Conservation (phyloP, 2,113 vertebrate genomes). For the Cebidichthys violaceus region DNA sequence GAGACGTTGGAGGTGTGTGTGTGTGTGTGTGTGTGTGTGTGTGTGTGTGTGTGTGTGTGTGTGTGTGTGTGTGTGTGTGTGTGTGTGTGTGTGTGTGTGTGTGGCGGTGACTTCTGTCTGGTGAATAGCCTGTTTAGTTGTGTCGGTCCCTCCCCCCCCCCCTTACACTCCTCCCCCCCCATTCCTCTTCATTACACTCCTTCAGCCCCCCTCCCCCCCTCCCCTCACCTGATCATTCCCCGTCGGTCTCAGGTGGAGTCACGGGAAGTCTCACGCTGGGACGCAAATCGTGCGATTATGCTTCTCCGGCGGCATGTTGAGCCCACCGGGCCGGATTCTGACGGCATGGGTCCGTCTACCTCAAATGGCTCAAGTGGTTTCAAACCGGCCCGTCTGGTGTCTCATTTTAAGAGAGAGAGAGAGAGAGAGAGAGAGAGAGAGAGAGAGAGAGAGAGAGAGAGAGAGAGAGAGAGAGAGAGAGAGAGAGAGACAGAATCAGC, state of each 20-base stretch:
- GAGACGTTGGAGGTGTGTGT: constrained; percentile 56
- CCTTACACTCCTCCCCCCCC: neutral
- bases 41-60: constrained; percentile 55
- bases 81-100: constrained; percentile 55
- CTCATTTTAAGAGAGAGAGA: too few species aligned
- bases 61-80: constrained; percentile 55
- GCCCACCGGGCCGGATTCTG: constrained; percentile 51
- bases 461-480: too few species aligned
- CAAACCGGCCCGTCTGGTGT: too few species aligned
- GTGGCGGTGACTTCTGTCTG: constrained; percentile 58
- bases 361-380: constrained; percentile 63
- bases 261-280: constrained; percentile 45
- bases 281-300: constrained; percentile 27
- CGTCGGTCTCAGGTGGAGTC: constrained; percentile 57
- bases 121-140: constrained; percentile 46
- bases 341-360: constrained; percentile 77
- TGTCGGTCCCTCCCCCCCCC: constrained; percentile 46
- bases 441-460: too few species aligned
- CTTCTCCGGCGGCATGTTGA: constrained; percentile 33
- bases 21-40: constrained; percentile 55
- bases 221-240: constrained; percentile 40
- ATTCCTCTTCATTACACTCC: constrained; percentile 43
- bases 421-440: too few species aligned
- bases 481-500: too few species aligned
- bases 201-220: constrained; percentile 39